Evolutionary conservation across 2,113 vertebrate species (phyloP).

Genomic region (Oreotrochilus melanogaster): DNA sequence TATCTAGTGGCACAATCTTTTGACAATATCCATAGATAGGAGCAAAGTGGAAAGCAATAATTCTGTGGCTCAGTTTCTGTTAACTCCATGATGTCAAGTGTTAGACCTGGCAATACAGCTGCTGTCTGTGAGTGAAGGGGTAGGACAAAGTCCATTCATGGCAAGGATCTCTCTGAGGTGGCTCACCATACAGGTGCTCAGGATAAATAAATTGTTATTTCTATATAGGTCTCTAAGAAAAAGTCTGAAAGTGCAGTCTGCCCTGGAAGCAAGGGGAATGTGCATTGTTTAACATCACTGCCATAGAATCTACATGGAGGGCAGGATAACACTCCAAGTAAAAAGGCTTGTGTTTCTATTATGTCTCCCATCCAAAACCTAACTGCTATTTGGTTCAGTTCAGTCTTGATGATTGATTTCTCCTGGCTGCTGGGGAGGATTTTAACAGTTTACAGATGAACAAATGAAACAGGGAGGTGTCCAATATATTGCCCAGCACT

Average conservation of each 20-base stretch:
- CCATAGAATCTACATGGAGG: not conserved
- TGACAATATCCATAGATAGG: not conserved
- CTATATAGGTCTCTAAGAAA: not conserved
- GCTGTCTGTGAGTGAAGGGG: not conserved
- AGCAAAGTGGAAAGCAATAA: constrained; percentile 19
- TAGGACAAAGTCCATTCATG: not conserved
- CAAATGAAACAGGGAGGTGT: constrained; percentile 57
- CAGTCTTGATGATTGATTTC: constrained; percentile 60
- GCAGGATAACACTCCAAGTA: constrained; percentile 40
- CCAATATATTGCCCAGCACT: constrained; percentile 23
- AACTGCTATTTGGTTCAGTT: constrained; percentile 42
- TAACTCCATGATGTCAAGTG: not conserved
- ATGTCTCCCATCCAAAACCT: constrained; percentile 30
- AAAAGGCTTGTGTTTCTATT: constrained; percentile 49
- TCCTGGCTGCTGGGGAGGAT: constrained; percentile 53
- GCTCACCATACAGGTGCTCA: not conserved
- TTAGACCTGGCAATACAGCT: not conserved
- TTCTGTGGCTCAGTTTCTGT: not conserved
- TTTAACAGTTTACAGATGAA: constrained; percentile 63
- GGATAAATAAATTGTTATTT: not conserved
- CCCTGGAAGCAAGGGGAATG: not conserved
- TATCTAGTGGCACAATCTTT: not conserved
- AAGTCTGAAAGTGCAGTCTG: not conserved
- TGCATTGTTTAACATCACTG: not conserved
- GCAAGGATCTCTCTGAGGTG: not conserved